Percentiles rank a stretch among this genome's conserved stretches.
phyloP scores from a whole-genome alignment of 2,113 vertebrate species.

The Lophotis ruficrista region DNA sequence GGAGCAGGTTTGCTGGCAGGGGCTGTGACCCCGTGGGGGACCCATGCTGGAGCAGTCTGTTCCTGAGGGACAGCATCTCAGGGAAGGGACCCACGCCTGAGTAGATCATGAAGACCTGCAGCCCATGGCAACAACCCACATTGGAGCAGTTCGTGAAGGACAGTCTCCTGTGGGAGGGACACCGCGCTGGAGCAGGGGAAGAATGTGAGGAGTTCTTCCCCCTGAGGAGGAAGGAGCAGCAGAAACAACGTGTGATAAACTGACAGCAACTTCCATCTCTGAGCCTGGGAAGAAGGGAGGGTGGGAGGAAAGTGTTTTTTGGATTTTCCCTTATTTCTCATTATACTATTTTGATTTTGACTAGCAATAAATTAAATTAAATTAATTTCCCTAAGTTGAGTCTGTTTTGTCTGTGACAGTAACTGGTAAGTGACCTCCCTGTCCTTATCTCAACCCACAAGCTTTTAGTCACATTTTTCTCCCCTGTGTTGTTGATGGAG shows the following conservation, averaged over 20 bases:
- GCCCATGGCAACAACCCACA: rapidly evolving
- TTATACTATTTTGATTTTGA: not conserved
- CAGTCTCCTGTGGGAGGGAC: not conserved
- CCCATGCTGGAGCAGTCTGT: not conserved
- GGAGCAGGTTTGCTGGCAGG: not conserved
- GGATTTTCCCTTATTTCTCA: not conserved
- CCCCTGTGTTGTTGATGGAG: not conserved
- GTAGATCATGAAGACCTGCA: not conserved
- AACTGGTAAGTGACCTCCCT: not conserved
- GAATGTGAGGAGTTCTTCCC: no score
- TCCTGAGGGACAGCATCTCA: rapidly evolving
- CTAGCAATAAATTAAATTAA: not conserved
- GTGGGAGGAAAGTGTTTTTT: rapidly evolving
- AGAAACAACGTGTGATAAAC: not conserved
- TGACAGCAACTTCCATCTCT: not conserved
- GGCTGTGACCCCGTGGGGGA: rapidly evolving
- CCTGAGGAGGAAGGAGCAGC: not conserved
- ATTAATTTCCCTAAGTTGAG: not conserved
- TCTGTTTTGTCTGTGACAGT: not conserved
- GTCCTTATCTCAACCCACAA: rapidly evolving
- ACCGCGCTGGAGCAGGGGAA: rapidly evolving
- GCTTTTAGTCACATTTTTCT: not conserved
- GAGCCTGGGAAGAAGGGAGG: not conserved
- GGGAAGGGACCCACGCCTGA: not conserved
- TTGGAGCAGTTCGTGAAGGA: not conserved